phyloP scores from a whole-genome alignment of 2,113 vertebrate species.

The Apteryx owenii region DNA sequence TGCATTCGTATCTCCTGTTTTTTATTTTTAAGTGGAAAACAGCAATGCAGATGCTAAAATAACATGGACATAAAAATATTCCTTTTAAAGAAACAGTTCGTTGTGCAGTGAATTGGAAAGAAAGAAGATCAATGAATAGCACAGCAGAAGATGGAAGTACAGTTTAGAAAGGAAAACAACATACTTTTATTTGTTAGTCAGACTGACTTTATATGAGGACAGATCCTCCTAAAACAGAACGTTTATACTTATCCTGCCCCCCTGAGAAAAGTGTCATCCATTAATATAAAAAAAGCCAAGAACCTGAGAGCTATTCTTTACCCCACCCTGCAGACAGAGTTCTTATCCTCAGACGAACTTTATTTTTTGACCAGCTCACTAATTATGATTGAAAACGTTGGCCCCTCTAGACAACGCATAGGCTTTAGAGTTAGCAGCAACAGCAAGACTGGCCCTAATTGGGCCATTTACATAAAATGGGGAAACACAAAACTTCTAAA shows the following conservation, averaged over 20 bases:
- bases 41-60: not conserved
- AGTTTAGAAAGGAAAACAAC: slow-evolving; percentile 45
- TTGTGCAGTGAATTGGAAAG: slow-evolving; percentile 5
- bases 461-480: slow-evolving; percentile 74
- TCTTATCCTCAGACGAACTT: slow-evolving; percentile 80
- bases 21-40: slow-evolving; percentile 11
- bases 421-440: slow-evolving; percentile 63
- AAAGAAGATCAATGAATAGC: slow-evolving; percentile 41
- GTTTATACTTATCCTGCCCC: not conserved
- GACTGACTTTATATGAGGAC: not conserved
- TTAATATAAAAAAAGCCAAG: not conserved
- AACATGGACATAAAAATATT: slow-evolving; percentile 3
- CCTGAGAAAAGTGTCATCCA: not conserved
- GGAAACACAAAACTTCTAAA: slow-evolving; percentile 70
- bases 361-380: slow-evolving; percentile 76
- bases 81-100: slow-evolving; percentile 6
- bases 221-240: slow-evolving; percentile 1
- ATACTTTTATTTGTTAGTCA: slow-evolving; percentile 22
- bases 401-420: slow-evolving; percentile 58
- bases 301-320: slow-evolving; percentile 39
- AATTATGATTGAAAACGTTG: slow-evolving; percentile 75
- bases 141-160: slow-evolving; percentile 28
- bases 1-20: not conserved
- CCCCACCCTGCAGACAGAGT: not conserved
- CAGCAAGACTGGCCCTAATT: slow-evolving; percentile 73